Evolutionary conservation across 2,113 vertebrate genomes (phyloP).

Genomic region (Suncus etruscus): DNA sequence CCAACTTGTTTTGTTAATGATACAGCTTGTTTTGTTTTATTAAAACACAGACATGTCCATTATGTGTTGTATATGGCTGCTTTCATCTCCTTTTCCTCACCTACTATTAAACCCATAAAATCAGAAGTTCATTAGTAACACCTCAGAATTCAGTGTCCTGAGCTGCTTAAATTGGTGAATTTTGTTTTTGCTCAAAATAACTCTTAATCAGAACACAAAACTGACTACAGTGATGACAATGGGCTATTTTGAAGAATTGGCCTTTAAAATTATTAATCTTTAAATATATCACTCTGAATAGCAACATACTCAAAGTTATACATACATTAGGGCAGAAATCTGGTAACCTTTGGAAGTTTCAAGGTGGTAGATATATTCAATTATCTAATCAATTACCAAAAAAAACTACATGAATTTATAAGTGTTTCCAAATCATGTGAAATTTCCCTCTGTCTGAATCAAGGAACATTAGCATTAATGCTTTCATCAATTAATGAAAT

Average conservation of each 20-base stretch:
- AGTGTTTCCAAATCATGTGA: constrained; percentile 45
- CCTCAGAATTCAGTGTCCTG: neutral
- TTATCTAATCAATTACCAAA: constrained; percentile 48
- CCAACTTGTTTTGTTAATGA: constrained; percentile 15
- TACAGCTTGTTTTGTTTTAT: neutral
- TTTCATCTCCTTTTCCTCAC: constrained; percentile 39
- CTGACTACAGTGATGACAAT: constrained; percentile 34
- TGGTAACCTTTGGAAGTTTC: constrained; percentile 51
- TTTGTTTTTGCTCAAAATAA: constrained; percentile 48
- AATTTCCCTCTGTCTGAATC: constrained; percentile 47
- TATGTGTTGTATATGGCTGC: neutral
- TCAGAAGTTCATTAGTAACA: constrained; percentile 50
- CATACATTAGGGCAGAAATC: neutral
- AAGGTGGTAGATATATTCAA: constrained; percentile 53
- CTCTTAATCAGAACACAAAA: constrained; percentile 9
- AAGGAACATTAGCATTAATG: neutral
- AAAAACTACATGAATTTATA: constrained; percentile 7
- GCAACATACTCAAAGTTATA: constrained; percentile 28
- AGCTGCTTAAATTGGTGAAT: constrained; percentile 47
- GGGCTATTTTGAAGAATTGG: constrained; percentile 27
- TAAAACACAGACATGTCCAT: neutral
- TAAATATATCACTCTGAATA: constrained; percentile 33
- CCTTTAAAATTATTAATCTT: constrained; percentile 51
- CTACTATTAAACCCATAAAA: constrained; percentile 29
- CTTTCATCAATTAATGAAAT: too few species aligned